A percentile compares a stretch with the other conserved stretches of the same genome.
Conservation (phyloP, 2,113 vertebrate genomes). For the Dissostichus mawsoni region DNA sequence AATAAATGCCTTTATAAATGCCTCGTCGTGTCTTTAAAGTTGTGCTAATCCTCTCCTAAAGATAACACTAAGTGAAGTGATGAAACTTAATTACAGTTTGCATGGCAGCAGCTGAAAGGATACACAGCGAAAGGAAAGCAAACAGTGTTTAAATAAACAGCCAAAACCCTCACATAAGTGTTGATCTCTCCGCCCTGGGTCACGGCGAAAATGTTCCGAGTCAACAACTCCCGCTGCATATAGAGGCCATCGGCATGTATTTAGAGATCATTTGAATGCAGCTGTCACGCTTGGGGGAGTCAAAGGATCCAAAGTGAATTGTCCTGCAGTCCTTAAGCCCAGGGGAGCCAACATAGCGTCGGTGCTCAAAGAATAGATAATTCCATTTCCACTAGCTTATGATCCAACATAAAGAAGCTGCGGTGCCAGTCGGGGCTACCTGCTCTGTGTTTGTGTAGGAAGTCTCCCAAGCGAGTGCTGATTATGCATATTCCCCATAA, state of each 20-base stretch:
- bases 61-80: slow-evolving; percentile 27
- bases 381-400: slow-evolving; percentile 33
- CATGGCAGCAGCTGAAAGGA: background rate
- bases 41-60: slow-evolving; percentile 6
- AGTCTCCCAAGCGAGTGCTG: background rate
- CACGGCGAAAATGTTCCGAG: background rate
- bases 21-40: background rate
- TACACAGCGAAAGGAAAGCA: background rate
- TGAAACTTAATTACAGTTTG: slow-evolving; percentile 36
- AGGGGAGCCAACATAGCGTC: slow-evolving; percentile 8
- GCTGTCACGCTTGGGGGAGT: slow-evolving; percentile 44
- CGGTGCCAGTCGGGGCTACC: background rate
- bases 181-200: background rate
- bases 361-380: slow-evolving; percentile 51
- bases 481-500: background rate
- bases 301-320: slow-evolving; percentile 35
- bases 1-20: background rate
- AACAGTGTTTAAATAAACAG: slow-evolving; percentile 21
- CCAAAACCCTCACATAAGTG: background rate
- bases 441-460: slow-evolving; percentile 1
- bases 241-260: slow-evolving; percentile 5
- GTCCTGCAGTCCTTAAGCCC: slow-evolving; percentile 29
- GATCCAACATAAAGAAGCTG: slow-evolving; percentile 19
- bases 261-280: slow-evolving; percentile 44
- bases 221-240: background rate